Evolutionary conservation across 64 coral and sea anemone genomes (phyloP).

Genomic region (Exaiptasia diaphana): DNA sequence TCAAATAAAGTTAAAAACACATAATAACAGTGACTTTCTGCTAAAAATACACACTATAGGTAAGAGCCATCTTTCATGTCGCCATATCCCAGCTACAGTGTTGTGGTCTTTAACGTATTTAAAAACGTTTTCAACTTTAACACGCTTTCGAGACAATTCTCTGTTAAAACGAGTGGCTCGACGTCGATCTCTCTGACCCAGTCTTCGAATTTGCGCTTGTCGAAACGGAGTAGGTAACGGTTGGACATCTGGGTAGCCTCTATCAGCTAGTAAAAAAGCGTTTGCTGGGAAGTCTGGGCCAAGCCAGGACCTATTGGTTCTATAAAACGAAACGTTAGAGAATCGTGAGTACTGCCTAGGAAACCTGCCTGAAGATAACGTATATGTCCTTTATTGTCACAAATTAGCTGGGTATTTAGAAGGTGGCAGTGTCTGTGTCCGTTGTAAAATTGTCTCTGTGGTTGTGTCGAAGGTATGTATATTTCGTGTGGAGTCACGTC

Average conservation of each 20-base stretch:
- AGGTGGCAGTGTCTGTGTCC: slow-evolving; percentile 3
- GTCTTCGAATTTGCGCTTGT: slow-evolving; percentile 13
- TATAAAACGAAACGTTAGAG: not conserved
- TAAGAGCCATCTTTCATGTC: not conserved
- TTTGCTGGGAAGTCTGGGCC: not conserved
- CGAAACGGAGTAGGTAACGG: not conserved
- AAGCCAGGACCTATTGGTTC: not conserved
- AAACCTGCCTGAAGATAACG: slow-evolving; percentile 31
- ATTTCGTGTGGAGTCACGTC: slow-evolving; percentile 36
- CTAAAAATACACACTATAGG: no score
- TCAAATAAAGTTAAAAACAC: no score
- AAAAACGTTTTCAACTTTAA: not conserved
- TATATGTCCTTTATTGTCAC: slow-evolving; percentile 29
- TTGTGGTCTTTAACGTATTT: not conserved
- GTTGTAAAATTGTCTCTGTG: slow-evolving; percentile 19
- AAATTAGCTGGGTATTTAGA: slow-evolving; percentile 19
- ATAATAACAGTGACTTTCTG: no score
- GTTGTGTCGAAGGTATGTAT: not conserved
- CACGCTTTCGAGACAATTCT: not conserved
- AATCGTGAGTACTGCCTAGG: slow-evolving; percentile 20
- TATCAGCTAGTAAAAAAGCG: slow-evolving; percentile 22
- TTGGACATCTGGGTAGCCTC: not conserved
- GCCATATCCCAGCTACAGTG: not conserved
- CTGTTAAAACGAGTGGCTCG: not conserved
- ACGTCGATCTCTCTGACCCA: not conserved